A percentile compares a stretch with the other conserved stretches of the same genome.
These are phyloP conservation scores for Platysteira castanea DNA, from an alignment of 2,113 vertebrate genomes.

Conservation along the genomic window DNA sequence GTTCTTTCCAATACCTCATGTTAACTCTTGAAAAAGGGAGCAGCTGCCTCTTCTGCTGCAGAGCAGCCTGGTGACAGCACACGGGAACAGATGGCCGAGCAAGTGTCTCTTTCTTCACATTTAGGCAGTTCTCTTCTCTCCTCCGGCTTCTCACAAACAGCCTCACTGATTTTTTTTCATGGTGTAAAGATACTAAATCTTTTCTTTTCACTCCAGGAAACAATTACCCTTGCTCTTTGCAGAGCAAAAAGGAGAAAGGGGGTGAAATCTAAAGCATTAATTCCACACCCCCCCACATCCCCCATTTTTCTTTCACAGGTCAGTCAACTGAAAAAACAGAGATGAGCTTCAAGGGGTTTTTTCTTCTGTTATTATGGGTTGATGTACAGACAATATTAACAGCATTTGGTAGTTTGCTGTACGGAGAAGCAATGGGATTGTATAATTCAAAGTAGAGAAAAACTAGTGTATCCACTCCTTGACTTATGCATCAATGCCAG, in stretches of 20 bases:
- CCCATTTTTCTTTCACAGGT: background rate
- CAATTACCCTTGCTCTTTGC: background rate
- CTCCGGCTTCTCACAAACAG: constrained; percentile 17
- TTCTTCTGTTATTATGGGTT: background rate
- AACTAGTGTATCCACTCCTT: background rate
- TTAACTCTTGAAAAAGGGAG: constrained; percentile 7
- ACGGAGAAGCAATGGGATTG: background rate
- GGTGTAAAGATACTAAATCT: background rate
- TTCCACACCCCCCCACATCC: background rate
- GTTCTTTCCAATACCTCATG: background rate
- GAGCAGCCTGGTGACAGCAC: constrained; percentile 38
- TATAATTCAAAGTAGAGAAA: background rate
- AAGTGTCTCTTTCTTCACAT: constrained; percentile 35
- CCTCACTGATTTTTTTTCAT: background rate
- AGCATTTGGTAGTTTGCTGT: background rate
- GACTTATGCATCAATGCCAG: background rate
- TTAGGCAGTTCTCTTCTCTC: background rate
- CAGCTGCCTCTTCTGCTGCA: constrained; percentile 26
- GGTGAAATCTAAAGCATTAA: background rate
- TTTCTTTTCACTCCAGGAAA: background rate
- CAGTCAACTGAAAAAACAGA: background rate
- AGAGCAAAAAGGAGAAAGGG: background rate
- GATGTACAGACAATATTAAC: background rate
- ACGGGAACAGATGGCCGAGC: constrained; percentile 48
- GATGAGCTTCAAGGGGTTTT: background rate